Percentiles rank a stretch among this genome's conserved stretches.
Evolutionary conservation across 2,113 vertebrate species (phyloP).

Genomic region (Odobenus rosmarus): DNA sequence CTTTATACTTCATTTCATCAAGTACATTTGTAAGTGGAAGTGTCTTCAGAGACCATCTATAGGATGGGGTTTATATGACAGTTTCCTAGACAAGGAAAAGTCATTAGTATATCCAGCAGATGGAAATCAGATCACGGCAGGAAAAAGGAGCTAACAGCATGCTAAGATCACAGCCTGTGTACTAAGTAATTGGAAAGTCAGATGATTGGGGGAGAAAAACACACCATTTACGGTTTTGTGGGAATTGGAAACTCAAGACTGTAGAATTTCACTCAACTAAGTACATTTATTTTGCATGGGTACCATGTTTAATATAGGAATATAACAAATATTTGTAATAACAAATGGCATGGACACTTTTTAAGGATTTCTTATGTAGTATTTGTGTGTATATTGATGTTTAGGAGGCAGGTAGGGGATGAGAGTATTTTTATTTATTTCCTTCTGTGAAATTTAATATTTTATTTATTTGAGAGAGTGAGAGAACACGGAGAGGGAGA

Average conservation of each 20-base stretch:
- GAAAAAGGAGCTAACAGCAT: background rate
- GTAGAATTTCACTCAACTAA: background rate
- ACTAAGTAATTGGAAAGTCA: background rate
- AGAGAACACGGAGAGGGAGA: too few relatives aligned
- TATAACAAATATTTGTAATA: slow-evolving; percentile 5
- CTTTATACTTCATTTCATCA: background rate
- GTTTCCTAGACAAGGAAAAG: background rate
- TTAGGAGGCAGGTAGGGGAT: background rate
- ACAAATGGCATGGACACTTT: background rate
- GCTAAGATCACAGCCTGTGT: background rate
- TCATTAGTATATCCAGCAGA: background rate
- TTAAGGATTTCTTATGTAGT: background rate
- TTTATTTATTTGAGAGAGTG: background rate
- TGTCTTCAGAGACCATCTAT: background rate
- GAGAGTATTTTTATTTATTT: background rate
- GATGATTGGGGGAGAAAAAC: too few relatives aligned
- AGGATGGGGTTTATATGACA: background rate
- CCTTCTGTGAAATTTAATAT: slow-evolving; percentile 30
- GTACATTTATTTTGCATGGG: background rate
- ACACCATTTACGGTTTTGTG: background rate
- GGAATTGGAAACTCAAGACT: background rate
- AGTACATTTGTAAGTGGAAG: background rate
- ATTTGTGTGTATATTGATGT: background rate
- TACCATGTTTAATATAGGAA: background rate
- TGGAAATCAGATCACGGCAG: background rate